These are phyloP conservation scores for Tipula vernalis DNA, from an alignment of 2,888 invertebrate genomes.

Conservation along the genomic window DNA sequence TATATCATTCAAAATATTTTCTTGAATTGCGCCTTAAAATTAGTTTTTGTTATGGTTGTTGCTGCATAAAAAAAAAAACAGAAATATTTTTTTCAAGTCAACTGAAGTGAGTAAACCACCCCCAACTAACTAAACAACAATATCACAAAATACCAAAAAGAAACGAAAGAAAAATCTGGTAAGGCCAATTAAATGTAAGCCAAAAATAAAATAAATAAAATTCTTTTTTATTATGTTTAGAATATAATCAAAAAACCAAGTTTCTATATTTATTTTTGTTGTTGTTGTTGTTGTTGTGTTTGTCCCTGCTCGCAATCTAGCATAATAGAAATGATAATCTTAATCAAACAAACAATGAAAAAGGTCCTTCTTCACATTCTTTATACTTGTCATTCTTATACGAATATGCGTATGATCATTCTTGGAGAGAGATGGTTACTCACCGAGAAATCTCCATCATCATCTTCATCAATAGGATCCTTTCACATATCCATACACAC, in stretches of 20 bases:
- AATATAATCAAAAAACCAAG: not conserved
- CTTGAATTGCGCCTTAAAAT: not conserved
- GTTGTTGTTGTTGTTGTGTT: not conserved
- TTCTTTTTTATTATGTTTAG: not conserved
- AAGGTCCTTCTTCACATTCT: not conserved
- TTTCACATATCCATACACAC: not conserved
- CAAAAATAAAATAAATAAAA: not conserved
- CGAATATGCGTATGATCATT: not conserved
- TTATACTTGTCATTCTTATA: not conserved
- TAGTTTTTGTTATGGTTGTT: not conserved
- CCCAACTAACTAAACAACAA: not conserved
- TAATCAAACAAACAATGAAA: not conserved
- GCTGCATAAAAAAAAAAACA: not conserved
- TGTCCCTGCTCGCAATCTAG: not conserved
- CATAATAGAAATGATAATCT: not conserved
- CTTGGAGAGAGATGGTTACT: not conserved
- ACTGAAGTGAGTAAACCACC: not conserved
- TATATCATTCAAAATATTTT: not conserved
- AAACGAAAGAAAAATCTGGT: not conserved
- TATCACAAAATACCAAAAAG: not conserved
- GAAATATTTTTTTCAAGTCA: not conserved
- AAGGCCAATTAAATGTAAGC: not conserved
- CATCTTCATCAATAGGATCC: not conserved
- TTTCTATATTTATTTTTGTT: not conserved
- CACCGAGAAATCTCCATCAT: not conserved